A percentile compares a stretch with the other conserved stretches of the same genome.
phyloP scores from a whole-genome alignment of 2,888 invertebrate genomes.

The Apodemia hepburni region DNA sequence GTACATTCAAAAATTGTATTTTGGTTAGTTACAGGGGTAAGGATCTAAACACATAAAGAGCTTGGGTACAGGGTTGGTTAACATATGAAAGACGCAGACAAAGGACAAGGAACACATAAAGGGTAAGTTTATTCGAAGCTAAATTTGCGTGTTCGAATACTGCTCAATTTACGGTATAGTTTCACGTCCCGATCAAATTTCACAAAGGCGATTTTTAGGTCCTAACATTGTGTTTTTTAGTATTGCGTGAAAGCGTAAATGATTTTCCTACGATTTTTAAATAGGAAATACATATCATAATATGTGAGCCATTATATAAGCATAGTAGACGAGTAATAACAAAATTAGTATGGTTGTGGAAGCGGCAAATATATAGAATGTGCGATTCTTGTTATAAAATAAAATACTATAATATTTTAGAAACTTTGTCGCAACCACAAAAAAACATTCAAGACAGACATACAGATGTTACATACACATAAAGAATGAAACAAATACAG shows the following conservation, averaged over 20 bases:
- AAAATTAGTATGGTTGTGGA: constrained; percentile 64
- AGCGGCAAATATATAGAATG: constrained; percentile 54
- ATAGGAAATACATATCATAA: constrained; percentile 69
- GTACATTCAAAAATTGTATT: constrained; percentile 74
- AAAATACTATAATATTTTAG: background rate
- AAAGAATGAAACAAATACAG: constrained; percentile 80
- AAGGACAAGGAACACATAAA: constrained; percentile 84
- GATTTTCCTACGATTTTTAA: constrained; percentile 77
- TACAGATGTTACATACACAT: constrained; percentile 81
- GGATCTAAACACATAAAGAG: constrained; percentile 80
- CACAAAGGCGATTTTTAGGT: constrained; percentile 18
- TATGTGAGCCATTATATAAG: constrained; percentile 75
- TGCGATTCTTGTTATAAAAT: background rate
- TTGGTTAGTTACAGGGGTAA: constrained; percentile 74
- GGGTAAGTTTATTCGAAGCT: constrained; percentile 80
- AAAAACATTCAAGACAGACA: constrained; percentile 78
- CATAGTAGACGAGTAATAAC: constrained; percentile 79
- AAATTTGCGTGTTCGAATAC: constrained; percentile 78
- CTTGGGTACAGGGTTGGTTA: constrained; percentile 78
- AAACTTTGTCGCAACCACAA: constrained; percentile 68
- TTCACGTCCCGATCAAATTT: constrained; percentile 56
- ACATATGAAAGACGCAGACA: constrained; percentile 92
- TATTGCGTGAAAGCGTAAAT: constrained; percentile 80
- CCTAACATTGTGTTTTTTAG: constrained; percentile 73
- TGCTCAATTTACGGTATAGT: constrained; percentile 70